A percentile compares a stretch with the other conserved stretches of the same genome.
Evolutionary conservation across 2,113 vertebrate genomes (phyloP).

Genomic region (Forbesichthys papilliferus): DNA sequence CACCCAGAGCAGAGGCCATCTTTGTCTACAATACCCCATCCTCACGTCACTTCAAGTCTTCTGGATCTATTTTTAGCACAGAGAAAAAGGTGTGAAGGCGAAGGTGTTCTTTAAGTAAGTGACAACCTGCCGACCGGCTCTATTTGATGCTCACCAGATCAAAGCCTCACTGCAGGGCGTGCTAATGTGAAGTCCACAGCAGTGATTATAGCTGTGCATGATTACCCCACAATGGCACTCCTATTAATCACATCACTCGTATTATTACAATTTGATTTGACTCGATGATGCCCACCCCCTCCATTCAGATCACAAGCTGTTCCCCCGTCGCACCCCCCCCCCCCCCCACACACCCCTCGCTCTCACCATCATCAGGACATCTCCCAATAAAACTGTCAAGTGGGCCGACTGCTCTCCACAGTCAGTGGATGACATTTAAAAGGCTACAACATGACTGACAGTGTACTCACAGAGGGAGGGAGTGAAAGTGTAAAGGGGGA

Average conservation of each 20-base stretch:
- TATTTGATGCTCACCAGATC: constrained; percentile 76
- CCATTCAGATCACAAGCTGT: constrained; percentile 15
- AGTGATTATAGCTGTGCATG: constrained; percentile 76
- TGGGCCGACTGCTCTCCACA: constrained; percentile 70
- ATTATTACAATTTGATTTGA: constrained; percentile 79
- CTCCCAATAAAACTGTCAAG: constrained; percentile 76
- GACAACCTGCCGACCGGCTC: constrained; percentile 74
- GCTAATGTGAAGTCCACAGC: constrained; percentile 77
- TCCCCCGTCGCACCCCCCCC: constrained; percentile 36
- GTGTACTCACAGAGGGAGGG: constrained; percentile 74
- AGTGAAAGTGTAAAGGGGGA: constrained; percentile 58
- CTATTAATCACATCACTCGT: constrained; percentile 79
- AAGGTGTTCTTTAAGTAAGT: constrained; percentile 76
- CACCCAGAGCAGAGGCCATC: constrained; percentile 53
- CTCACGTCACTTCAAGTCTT: constrained; percentile 66
- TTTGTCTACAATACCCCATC: constrained; percentile 57
- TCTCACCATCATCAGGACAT: constrained; percentile 64
- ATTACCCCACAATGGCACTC: constrained; percentile 78
- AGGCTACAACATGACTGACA: constrained; percentile 78
- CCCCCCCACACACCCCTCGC: constrained; percentile 30
- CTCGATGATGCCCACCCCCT: constrained; percentile 60
- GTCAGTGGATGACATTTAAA: constrained; percentile 78
- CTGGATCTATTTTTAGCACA: constrained; percentile 63
- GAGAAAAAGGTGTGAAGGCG: constrained; percentile 67
- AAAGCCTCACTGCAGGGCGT: constrained; percentile 72